Percentiles rank a stretch among this genome's conserved stretches.
These are phyloP conservation scores for Clupea harengus DNA, from an alignment of 2,113 vertebrate species.

Conservation along the genomic window DNA sequence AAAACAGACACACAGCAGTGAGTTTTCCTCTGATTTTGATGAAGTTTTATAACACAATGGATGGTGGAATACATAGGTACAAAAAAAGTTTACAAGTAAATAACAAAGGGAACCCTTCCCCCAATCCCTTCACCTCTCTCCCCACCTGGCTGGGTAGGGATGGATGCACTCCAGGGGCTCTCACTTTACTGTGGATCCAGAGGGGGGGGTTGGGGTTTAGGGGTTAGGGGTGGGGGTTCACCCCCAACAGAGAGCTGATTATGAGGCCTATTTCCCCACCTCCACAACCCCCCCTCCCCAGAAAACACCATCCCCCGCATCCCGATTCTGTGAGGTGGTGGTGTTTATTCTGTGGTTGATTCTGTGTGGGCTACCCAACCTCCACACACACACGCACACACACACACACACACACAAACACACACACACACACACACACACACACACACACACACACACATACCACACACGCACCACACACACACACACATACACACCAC, in stretches of 20 bases:
- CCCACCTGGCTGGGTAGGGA: conserved; percentile 8
- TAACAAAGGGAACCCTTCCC: conserved; percentile 15
- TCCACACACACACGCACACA: background rate
- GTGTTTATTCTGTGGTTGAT: conserved; percentile 46
- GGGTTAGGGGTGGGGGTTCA: conserved; percentile 23
- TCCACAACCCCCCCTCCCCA: conserved; percentile 5
- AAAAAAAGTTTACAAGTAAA: background rate
- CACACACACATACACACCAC: conserved; percentile 24
- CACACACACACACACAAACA: background rate
- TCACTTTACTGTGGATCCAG: background rate
- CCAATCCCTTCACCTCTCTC: background rate
- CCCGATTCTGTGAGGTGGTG: conserved; percentile 38
- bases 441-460: conserved; percentile 10
- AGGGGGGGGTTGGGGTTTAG: background rate
- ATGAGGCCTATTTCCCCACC: conserved; percentile 44
- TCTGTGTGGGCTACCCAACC: background rate
- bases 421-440: background rate
- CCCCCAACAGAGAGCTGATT: conserved; percentile 36
- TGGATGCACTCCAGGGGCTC: background rate
- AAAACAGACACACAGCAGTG: no score
- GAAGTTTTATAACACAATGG: background rate
- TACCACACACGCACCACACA: conserved; percentile 26
- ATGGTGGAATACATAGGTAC: background rate
- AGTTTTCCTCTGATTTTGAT: background rate
- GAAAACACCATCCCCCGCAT: conserved; percentile 23